Percentiles rank a stretch among this genome's conserved stretches.
Conservation (phyloP, 1,140 invertebrate genomes). For the Scaptomyza montana region DNA sequence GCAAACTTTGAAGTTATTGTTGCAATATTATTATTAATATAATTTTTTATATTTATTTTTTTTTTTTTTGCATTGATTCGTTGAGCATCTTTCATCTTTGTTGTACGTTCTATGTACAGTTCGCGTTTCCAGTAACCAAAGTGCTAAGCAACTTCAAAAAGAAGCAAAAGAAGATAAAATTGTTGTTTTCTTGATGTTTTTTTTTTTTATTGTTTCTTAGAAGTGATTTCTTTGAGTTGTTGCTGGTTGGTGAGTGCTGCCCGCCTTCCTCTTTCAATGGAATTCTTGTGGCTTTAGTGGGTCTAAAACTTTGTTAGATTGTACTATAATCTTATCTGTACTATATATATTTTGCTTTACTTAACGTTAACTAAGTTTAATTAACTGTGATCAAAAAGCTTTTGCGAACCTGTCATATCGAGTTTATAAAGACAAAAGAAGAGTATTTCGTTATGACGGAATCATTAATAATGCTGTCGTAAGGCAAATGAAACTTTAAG, state of each 20-base stretch:
- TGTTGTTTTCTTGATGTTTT: slow-evolving; percentile 18
- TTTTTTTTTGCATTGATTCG: slow-evolving; percentile 1
- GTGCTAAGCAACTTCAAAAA: slow-evolving; percentile 11
- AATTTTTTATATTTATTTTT: too few relatives aligned
- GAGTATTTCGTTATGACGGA: slow-evolving; percentile 30
- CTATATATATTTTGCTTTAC: slow-evolving; percentile 14
- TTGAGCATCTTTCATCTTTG: slow-evolving; percentile 6
- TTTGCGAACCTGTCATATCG: slow-evolving; percentile 34
- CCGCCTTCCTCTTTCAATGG: slow-evolving; percentile 21
- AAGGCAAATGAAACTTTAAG: slow-evolving; percentile 51
- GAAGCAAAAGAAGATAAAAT: background rate
- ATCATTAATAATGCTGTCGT: slow-evolving; percentile 49
- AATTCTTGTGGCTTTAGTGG: slow-evolving; percentile 23
- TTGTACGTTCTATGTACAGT: background rate
- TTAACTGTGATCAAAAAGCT: slow-evolving; percentile 6
- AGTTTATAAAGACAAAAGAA: slow-evolving; percentile 6
- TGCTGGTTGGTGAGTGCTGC: background rate
- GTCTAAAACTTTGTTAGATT: slow-evolving; percentile 26
- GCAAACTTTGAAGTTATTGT: too few relatives aligned
- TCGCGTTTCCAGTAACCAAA: background rate
- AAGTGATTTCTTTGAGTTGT: slow-evolving; percentile 13
- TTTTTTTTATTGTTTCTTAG: slow-evolving; percentile 26
- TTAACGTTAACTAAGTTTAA: slow-evolving; percentile 9
- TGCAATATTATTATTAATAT: background rate
- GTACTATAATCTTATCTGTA: slow-evolving; percentile 43